Evolutionary conservation across 2,888 invertebrate species (phyloP).

Genomic region (Mythimna lalbum): DNA sequence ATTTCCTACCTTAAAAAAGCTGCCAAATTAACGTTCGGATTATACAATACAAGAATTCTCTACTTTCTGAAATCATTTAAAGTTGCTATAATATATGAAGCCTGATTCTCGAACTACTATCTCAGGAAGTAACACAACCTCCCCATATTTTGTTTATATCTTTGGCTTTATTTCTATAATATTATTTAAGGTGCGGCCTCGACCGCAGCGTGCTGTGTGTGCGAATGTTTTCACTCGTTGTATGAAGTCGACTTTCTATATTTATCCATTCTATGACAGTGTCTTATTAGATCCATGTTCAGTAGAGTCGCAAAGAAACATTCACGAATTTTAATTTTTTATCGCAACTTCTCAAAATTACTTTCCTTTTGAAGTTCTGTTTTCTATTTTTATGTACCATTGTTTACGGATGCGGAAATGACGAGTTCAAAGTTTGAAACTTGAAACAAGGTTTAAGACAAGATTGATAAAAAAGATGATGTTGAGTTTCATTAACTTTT

Average conservation of each 20-base stretch:
- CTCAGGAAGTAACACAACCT: too few relatives aligned
- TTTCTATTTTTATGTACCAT: conserved; percentile 18
- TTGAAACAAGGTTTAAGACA: background rate
- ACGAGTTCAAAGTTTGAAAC: background rate
- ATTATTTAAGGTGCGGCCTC: too few relatives aligned
- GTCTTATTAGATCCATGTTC: conserved; percentile 52
- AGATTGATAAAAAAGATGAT: background rate
- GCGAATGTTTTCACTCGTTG: background rate
- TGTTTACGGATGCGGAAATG: background rate
- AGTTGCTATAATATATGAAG: too few relatives aligned
- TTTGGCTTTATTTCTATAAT: too few relatives aligned
- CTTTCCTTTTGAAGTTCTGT: background rate
- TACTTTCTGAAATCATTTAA: too few relatives aligned
- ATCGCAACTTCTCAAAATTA: conserved; percentile 9
- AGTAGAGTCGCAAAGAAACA: conserved; percentile 21
- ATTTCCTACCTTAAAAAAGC: too few relatives aligned
- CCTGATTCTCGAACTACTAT: too few relatives aligned
- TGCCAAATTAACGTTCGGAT: too few relatives aligned
- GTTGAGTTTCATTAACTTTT: too few relatives aligned
- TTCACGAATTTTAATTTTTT: conserved; percentile 11
- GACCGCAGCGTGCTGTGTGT: background rate
- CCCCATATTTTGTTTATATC: too few relatives aligned
- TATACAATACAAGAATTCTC: too few relatives aligned
- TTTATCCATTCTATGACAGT: background rate
- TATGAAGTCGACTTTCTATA: background rate